Evolutionary conservation across 2,113 vertebrate genomes (phyloP).

Genomic region (Calyptomena viridis): DNA sequence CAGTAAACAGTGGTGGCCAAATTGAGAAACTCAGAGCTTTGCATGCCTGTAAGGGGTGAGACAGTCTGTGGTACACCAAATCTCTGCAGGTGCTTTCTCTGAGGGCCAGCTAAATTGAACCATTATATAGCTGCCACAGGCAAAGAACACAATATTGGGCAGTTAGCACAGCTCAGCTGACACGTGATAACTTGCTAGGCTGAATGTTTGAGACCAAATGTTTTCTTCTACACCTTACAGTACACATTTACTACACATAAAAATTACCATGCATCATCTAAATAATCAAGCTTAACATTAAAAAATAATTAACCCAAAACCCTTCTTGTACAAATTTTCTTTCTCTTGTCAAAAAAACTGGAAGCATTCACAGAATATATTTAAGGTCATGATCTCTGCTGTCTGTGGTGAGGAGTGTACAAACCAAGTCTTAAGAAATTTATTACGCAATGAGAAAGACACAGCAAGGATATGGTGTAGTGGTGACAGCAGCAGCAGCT

Average conservation of each 20-base stretch:
- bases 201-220: neutral
- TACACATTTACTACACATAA: neutral
- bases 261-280: neutral
- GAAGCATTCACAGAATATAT: neutral
- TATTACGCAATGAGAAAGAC: neutral
- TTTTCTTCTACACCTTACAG: neutral
- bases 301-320: neutral
- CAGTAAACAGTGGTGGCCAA: neutral
- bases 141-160: constrained; percentile 56
- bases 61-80: constrained; percentile 2
- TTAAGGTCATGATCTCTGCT: neutral
- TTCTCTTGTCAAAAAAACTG: neutral
- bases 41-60: constrained; percentile 5
- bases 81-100: constrained; percentile 59
- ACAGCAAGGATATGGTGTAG: neutral
- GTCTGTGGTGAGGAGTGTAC: neutral
- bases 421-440: neutral
- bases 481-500: neutral
- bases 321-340: neutral
- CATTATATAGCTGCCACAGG: constrained; percentile 47
- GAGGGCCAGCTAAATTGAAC: constrained; percentile 41
- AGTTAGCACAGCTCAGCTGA: constrained; percentile 37
- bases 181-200: constrained; percentile 41
- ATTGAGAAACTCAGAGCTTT: neutral
- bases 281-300: neutral